Evolutionary conservation across 2,113 vertebrate species (phyloP), one percentile per base, ranked within the genome.

Genomic region (Laticauda colubrina): DNA sequence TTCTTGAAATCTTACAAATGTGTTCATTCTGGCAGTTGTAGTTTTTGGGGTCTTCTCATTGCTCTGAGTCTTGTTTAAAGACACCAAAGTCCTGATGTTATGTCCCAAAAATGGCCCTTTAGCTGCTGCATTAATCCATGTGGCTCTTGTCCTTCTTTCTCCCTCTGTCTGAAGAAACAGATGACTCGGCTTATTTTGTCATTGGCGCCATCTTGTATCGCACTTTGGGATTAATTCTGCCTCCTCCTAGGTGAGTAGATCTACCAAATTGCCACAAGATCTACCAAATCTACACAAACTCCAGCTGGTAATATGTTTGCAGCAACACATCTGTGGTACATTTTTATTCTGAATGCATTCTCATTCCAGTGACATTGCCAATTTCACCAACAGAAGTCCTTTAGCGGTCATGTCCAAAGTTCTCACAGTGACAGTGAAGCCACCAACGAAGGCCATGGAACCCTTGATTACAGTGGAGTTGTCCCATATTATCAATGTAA

Each of bases 191-290:
- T 61, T 98, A 99, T 96, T 99, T 99, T 1, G 98, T 99, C 95
- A 99, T 99, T 2, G 99, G 99, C 95, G 98, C 99, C 75, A 98
- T 99, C 95, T 97, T 99, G 93, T 99, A 99, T 96, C 98, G 99
- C 94, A 99, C 99, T 0, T 96, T 99, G 87, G 98, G 98, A 45
- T 95, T 98, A 94, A 99, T 99, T 97, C 97, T 99, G 96, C 99
- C 99, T 2, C 97, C 98, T 6, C 98, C 99, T 55, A 98, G 97
- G 99, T 99, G 97, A 98, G 98, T 94, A 81, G 57, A 11, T 2
- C 9, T 14, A 18, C 34, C 29, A 1, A 21, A 29, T 23, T 10
- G 21, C n/a, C 45, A 45, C 45, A 45, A 45, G 45, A 45, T 6
- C 45, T 45, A 45, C 45, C 45, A 45, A 45, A 45, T 45, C 45